phyloP scores from a whole-genome alignment of 1,140 invertebrate genomes.

The Grapholita molesta region DNA sequence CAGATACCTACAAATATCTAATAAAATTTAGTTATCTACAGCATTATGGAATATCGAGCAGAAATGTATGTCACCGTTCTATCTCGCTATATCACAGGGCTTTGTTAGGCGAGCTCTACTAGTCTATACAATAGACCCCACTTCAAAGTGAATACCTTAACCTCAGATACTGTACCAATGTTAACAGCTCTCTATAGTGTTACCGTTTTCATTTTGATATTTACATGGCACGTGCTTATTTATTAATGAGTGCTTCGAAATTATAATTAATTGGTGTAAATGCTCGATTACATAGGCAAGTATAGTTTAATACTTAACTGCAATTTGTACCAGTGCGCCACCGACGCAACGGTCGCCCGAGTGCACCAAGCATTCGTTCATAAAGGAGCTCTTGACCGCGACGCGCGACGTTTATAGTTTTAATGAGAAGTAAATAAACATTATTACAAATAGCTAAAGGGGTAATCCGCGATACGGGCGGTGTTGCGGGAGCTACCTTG shows the following conservation, averaged over 20 bases:
- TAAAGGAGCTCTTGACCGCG: constrained; percentile 9
- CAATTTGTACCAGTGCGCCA: background rate
- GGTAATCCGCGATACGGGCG: constrained; percentile 51
- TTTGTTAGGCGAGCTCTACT: background rate
- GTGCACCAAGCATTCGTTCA: background rate
- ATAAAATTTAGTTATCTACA: too few relatives aligned
- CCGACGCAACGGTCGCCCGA: background rate
- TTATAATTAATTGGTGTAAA: too few relatives aligned
- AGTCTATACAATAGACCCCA: constrained; percentile 16
- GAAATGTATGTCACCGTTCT: background rate
- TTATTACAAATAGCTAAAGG: background rate
- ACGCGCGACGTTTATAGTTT: background rate
- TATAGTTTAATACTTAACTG: background rate
- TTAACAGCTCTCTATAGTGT: background rate
- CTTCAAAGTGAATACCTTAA: constrained; percentile 15
- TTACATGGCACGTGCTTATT: background rate
- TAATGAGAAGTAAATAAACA: constrained; percentile 5
- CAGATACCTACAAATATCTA: too few relatives aligned
- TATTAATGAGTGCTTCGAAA: background rate
- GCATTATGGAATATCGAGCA: background rate
- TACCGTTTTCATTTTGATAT: background rate
- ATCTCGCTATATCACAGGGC: constrained; percentile 5
- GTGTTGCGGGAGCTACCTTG: constrained; percentile 59
- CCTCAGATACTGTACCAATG: background rate
- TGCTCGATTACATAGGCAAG: too few relatives aligned